Evolutionary conservation across 2,888 invertebrate genomes (phyloP), one percentile per base, ranked within the genome.

Genomic region (Dolichopus griseipennis): DNA sequence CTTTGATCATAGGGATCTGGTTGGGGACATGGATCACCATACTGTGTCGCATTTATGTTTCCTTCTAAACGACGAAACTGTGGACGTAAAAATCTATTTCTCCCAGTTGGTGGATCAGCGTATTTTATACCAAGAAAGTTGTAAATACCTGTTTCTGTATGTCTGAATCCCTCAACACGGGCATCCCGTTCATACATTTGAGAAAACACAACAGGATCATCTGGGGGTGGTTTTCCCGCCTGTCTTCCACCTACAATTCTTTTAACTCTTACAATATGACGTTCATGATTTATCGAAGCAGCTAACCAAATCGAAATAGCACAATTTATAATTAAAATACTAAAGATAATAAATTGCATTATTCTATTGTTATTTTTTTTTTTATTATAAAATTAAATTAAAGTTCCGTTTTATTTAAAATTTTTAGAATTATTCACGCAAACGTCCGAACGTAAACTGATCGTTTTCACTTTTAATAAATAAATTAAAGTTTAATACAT

Each of bases 81-180:
- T 5, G 85, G 88, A 75, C 84, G 84, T 83, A 78, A 83, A 77
- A 88, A 88, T 69, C 89, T 80, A 72, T 84, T 78, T n/a, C 78
- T 75, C 5, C 85, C 86, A 9, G 82, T 77, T 0, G 88, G 88
- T 0, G 88, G 83, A 70, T 86, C 80, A 0, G 86, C 88, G 75
- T 85, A 92, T 78, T 89, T 85, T 71, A 93, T 85, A 2, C 92
- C 92, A 69, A 86, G 84, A 75, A 92, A 92, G 33, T 86, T 85
- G 72, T 90, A 90, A 75, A 89, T 86, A 72, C 86, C 86, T 5
- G 83, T 84, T 2, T 79, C 79, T 10, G 83, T 79, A 76, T 90
- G 87, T 72, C 87, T 84, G 68, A 83, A 78, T 20, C 91, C 90
- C 74, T 86, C 85, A 37, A 90, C 78, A 37, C 87, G 83, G 0